phyloP scores from a whole-genome alignment of 2,113 vertebrate species.

The Elaphurus davidianus region DNA sequence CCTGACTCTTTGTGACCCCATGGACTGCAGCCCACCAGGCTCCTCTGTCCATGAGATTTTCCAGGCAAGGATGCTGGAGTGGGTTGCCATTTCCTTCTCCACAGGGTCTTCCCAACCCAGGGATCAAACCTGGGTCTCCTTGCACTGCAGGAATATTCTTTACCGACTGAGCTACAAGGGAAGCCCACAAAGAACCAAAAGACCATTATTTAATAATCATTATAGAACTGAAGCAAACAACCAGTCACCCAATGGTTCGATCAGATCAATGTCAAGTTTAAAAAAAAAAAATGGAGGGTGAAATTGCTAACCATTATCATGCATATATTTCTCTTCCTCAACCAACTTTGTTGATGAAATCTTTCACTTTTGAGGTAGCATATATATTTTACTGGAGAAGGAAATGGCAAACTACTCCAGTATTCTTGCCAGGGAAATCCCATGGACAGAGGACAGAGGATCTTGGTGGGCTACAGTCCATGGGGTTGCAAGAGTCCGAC shows the following conservation, averaged over 20 bases:
- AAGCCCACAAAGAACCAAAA: neutral
- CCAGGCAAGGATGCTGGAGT: neutral
- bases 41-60: neutral
- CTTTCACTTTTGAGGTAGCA: neutral
- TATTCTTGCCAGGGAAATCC: neutral
- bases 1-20: neutral
- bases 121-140: fast-evolving
- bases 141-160: neutral
- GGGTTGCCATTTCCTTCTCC: neutral
- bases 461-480: neutral
- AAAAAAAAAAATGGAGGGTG: neutral
- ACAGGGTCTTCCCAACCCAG: neutral
- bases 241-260: neutral
- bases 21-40: neutral
- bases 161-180: neutral
- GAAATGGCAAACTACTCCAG: neutral
- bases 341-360: neutral
- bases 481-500: neutral
- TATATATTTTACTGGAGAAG: neutral
- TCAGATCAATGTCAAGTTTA: neutral
- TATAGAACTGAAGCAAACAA: neutral
- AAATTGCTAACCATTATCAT: neutral
- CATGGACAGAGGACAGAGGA: neutral
- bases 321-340: neutral
- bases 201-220: neutral